Percentiles rank a stretch among this genome's conserved stretches.
Conservation (phyloP, 92 coral and sea anemone species). For the Metridium senile region DNA sequence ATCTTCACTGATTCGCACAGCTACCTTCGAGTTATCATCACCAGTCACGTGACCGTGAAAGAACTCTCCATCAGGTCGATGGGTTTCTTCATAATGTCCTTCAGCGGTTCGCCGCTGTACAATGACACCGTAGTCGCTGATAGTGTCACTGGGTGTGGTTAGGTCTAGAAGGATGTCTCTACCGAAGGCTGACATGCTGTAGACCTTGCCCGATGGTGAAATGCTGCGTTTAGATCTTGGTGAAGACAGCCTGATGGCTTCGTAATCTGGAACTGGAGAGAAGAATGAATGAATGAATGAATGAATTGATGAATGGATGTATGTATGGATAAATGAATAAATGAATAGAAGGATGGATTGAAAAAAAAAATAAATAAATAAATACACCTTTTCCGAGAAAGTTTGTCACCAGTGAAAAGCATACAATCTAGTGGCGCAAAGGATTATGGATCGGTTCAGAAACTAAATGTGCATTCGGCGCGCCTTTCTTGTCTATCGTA, state of each 20-base stretch:
- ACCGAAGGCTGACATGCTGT: conserved; percentile 54
- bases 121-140: conserved; percentile 34
- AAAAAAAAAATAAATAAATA: neutral
- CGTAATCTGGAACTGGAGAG: conserved; percentile 70
- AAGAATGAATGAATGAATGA: neutral
- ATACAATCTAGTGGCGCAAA: no score
- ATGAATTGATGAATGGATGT: neutral
- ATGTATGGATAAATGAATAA: neutral
- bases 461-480: no score
- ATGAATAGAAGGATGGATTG: neutral
- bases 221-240: conserved; percentile 44
- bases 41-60: conserved; percentile 64
- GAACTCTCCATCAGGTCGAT: conserved; percentile 48
- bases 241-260: conserved; percentile 23
- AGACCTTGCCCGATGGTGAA: conserved; percentile 1
- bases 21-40: conserved; percentile 55
- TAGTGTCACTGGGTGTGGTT: conserved; percentile 40
- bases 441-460: no score
- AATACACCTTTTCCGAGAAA: no score
- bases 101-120: conserved; percentile 49
- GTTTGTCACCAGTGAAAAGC: no score
- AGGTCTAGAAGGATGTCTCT: conserved; percentile 41
- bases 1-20: conserved; percentile 53
- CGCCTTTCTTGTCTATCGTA: no score
- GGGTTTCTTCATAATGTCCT: conserved; percentile 48